Evolutionary conservation across 64 coral and sea anemone genomes (phyloP).

Genomic region (Montipora efflorescens): DNA sequence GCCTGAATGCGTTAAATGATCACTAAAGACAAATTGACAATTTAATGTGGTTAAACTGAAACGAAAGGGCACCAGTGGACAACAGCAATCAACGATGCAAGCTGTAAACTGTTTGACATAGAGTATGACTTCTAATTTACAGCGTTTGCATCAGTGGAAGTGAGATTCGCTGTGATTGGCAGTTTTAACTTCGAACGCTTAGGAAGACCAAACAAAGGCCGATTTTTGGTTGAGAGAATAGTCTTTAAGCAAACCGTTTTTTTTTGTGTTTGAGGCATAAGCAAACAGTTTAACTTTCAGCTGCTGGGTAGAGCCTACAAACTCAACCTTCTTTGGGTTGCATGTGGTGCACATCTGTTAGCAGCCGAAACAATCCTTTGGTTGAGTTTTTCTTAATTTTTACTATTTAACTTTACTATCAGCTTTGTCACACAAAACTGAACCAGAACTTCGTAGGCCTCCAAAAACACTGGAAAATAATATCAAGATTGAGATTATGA

Average conservation of each 20-base stretch:
- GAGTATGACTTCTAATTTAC: neutral
- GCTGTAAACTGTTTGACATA: neutral
- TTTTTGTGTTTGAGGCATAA: too few relatives aligned
- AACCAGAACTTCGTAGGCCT: too few relatives aligned
- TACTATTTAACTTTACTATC: neutral
- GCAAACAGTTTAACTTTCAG: too few relatives aligned
- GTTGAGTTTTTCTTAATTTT: neutral
- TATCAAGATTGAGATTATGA: too few relatives aligned
- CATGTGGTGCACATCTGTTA: too few relatives aligned
- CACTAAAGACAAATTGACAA: conserved; percentile 23
- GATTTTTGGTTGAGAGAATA: too few relatives aligned
- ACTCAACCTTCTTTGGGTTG: too few relatives aligned
- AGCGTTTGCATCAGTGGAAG: neutral
- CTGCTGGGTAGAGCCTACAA: too few relatives aligned
- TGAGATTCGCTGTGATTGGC: conserved; percentile 20
- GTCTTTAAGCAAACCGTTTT: too few relatives aligned
- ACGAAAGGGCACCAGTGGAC: neutral
- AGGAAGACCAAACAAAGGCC: too few relatives aligned
- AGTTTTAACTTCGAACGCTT: neutral
- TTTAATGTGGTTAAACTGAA: conserved; percentile 5
- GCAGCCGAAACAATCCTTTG: too few relatives aligned
- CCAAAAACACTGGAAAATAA: too few relatives aligned
- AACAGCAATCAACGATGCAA: neutral
- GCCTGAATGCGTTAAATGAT: conserved; percentile 35
- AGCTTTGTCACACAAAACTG: neutral